Evolutionary conservation across 2,888 invertebrate genomes (phyloP).

Genomic region (Nomada hirtipes): DNA sequence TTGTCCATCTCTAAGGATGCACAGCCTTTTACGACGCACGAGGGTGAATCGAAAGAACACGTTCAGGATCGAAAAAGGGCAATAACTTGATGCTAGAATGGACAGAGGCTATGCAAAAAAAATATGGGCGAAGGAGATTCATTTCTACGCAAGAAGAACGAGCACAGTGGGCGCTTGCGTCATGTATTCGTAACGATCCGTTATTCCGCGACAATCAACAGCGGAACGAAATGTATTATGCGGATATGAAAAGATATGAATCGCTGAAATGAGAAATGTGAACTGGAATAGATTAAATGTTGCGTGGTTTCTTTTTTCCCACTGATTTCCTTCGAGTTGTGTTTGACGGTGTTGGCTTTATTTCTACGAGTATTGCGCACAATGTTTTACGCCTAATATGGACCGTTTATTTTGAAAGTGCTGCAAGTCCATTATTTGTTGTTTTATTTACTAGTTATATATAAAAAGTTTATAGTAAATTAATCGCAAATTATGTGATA

Average conservation of each 20-base stretch:
- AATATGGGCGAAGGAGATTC: conserved; percentile 9
- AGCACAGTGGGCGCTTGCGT: conserved; percentile 13
- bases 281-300: not conserved
- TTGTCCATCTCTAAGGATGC: conserved; percentile 48
- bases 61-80: conserved; percentile 38
- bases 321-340: too few species aligned
- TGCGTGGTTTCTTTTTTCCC: not conserved
- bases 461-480: too few species aligned
- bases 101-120: not conserved
- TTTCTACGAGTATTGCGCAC: too few species aligned
- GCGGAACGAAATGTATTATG: not conserved
- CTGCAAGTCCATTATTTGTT: too few species aligned
- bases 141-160: conserved; percentile 44
- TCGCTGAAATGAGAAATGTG: not conserved
- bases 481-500: too few species aligned
- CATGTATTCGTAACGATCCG: conserved; percentile 40
- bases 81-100: conserved; percentile 33
- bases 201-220: conserved; percentile 34
- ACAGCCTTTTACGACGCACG: conserved; percentile 40
- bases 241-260: conserved; percentile 18
- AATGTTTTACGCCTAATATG: too few species aligned
- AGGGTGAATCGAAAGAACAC: conserved; percentile 43
- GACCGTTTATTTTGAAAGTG: too few species aligned
- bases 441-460: too few species aligned
- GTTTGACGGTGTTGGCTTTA: too few species aligned